Evolutionary conservation across 2,797 vertebrate species (phyloP), one percentile per base, ranked within the genome.

Genomic region (Champsocephalus gunnari): DNA sequence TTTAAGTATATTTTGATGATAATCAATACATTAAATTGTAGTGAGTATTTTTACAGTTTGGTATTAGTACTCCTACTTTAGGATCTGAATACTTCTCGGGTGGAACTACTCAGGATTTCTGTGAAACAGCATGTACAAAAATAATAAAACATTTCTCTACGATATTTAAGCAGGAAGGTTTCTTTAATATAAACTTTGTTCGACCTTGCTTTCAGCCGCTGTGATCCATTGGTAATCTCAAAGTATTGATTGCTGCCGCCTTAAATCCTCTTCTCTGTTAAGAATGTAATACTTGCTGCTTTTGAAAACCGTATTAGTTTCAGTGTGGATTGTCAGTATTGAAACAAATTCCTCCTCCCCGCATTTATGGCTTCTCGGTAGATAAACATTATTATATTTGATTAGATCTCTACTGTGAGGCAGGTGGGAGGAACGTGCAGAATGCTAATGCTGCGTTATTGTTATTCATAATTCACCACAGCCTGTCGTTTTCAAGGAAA

Each of bases 301-400:
- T 0, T 75, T 48, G 50, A 66, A 72, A 56, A 44, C 4, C 41
- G n/a, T 4, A 49, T 50, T 54, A 50, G 24, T 55, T 76, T n/a
- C 16, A 45, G 51, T 64, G 66, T 44, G 56, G 17, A 54, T 66
- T 75, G 57, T 72, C 43, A 9, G 32, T 12, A 56, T 51, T 17
- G 16, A 54, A 71, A 24, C 21, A 47, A 21, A 60, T 76, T 48
- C 14, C 32, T 48, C 14, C 38, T 51, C 50, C 24, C 16, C 43
- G 12, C 47, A 10, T n/a, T 24, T 34, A n/a, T 4, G 24, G 8
- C 60, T 50, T 67, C 17, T n/a, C 11, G 49, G 53, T 12, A 70
- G 79, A 83, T 70, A 47, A 75, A 75, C 13, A 50, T 65, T 41
- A 81, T 84, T 41, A 81, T 84, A 54, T 77, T 79, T 80, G 77